Evolutionary conservation across 1,140 invertebrate genomes (phyloP).

Genomic region (Macrocentrus cingulum): DNA sequence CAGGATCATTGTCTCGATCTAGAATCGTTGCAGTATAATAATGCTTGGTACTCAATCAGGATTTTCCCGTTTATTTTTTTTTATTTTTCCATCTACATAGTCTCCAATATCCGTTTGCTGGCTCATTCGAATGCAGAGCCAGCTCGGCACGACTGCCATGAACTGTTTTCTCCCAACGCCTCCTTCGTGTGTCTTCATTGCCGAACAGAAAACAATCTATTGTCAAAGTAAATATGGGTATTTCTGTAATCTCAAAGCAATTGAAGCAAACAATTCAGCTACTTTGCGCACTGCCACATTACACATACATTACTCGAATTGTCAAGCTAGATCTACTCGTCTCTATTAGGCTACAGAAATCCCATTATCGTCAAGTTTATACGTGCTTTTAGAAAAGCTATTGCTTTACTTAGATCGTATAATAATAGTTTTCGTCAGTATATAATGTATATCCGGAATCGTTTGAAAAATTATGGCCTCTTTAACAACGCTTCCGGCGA

Average conservation of each 20-base stretch:
- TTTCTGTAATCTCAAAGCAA: slow-evolving; percentile 31
- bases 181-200: slow-evolving; percentile 26
- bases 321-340: no score
- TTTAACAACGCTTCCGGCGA: slow-evolving; percentile 11
- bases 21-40: not conserved
- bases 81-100: not conserved
- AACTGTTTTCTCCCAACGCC: not conserved
- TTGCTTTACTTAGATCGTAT: no score
- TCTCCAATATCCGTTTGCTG: slow-evolving; percentile 38
- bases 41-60: slow-evolving; percentile 19
- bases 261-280: slow-evolving; percentile 9
- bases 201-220: slow-evolving; percentile 35
- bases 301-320: not conserved
- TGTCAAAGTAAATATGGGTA: slow-evolving; percentile 37
- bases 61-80: slow-evolving; percentile 8
- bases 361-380: no score
- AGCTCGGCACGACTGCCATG: slow-evolving; percentile 31
- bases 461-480: slow-evolving; percentile 18
- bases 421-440: not conserved
- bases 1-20: not conserved
- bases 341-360: no score
- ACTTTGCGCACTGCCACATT: slow-evolving; percentile 8
- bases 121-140: slow-evolving; percentile 42
- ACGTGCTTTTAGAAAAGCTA: no score
- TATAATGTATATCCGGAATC: slow-evolving; percentile 13